These are phyloP conservation scores for Lepus europaeus DNA, from an alignment of 2,113 vertebrate species.

Conservation along the genomic window DNA sequence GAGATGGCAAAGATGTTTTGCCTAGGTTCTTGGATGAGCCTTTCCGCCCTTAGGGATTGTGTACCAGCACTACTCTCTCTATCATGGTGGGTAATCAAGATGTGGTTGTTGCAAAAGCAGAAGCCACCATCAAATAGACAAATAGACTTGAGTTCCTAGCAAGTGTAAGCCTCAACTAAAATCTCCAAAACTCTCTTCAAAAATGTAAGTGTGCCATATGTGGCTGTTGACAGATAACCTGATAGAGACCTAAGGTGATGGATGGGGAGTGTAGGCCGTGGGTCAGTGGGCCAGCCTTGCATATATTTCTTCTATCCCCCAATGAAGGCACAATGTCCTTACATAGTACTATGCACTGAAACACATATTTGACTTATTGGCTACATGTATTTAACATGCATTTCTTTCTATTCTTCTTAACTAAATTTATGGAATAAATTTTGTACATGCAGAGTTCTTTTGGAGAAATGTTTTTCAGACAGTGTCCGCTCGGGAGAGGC, in stretches of 20 bases:
- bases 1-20: not conserved
- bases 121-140: not conserved
- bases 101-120: not conserved
- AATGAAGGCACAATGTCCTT: not conserved
- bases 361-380: constrained; percentile 24
- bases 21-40: not conserved
- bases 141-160: not conserved
- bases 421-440: constrained; percentile 59
- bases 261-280: fast-evolving
- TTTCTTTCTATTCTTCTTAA: constrained; percentile 40
- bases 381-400: constrained; percentile 43
- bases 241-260: not conserved
- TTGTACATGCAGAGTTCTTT: constrained; percentile 33
- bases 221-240: not conserved
- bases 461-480: not conserved
- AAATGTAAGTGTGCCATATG: not conserved
- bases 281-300: too few relatives aligned
- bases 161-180: not conserved
- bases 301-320: not conserved
- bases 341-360: not conserved
- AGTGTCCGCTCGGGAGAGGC: not conserved
- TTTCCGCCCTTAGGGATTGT: not conserved
- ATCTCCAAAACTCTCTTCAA: not conserved
- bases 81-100: not conserved
- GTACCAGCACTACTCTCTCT: not conserved